These are phyloP conservation scores for Phragmatobia fuliginosa DNA, from an alignment of 2,888 invertebrate species.

Conservation along the genomic window DNA sequence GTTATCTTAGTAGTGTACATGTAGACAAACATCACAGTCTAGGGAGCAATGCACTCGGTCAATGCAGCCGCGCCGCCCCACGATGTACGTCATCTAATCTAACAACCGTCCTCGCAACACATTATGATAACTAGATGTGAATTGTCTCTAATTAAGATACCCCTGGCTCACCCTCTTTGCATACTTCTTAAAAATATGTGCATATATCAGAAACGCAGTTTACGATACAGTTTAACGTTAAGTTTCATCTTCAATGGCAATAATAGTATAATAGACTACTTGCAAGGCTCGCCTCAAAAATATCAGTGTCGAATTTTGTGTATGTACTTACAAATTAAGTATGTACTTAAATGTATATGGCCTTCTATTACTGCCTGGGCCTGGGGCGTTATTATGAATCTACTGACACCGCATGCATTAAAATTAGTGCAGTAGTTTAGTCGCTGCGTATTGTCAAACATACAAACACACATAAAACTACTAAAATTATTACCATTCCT, in stretches of 20 bases:
- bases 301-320: no score
- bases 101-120: conserved; percentile 26
- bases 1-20: conserved; percentile 68
- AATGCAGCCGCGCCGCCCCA: conserved; percentile 50
- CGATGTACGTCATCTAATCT: conserved; percentile 65
- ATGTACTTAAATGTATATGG: no score
- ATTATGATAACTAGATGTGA: conserved; percentile 40
- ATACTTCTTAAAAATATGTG: no score
- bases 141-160: conserved; percentile 43
- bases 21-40: conserved; percentile 64
- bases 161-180: conserved; percentile 21
- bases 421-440: no score
- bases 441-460: no score
- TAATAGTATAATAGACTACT: neutral
- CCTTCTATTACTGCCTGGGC: no score
- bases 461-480: no score
- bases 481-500: no score
- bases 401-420: no score
- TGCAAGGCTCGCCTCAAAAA: neutral
- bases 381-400: no score
- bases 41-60: conserved; percentile 71
- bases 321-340: no score
- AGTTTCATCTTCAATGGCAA: neutral
- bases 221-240: neutral
- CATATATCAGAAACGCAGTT: neutral